phyloP scores from a whole-genome alignment of 2,797 vertebrate genomes.

The Selene dorsalis region DNA sequence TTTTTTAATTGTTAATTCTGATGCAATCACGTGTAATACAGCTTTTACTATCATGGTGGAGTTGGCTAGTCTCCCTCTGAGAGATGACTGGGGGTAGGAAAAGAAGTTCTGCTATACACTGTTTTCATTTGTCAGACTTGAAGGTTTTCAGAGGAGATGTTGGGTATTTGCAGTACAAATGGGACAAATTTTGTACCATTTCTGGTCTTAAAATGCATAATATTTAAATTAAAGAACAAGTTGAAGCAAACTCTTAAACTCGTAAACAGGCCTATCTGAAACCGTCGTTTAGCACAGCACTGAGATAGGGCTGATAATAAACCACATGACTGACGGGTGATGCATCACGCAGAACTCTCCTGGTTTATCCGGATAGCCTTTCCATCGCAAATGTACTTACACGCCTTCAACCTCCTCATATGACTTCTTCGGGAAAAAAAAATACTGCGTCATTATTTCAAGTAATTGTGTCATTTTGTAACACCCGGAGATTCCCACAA shows the following conservation, averaged over 20 bases:
- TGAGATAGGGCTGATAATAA: not conserved
- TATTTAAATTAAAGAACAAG: not conserved
- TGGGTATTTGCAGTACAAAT: too few species aligned
- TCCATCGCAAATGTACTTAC: not conserved
- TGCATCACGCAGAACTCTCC: not conserved
- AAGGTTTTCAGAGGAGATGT: too few species aligned
- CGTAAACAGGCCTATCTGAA: not conserved
- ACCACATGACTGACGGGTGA: constrained; percentile 17
- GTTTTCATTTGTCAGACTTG: not conserved
- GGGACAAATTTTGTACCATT: too few species aligned
- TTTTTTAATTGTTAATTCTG: not conserved
- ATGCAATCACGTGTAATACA: not conserved
- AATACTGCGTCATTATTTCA: constrained; percentile 14
- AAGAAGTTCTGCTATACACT: not conserved
- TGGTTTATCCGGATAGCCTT: constrained; percentile 7
- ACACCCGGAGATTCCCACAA: constrained; percentile 48
- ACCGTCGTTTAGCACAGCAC: not conserved
- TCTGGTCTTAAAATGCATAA: not conserved
- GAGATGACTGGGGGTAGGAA: not conserved
- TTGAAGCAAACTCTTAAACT: not conserved
- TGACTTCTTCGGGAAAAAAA: not conserved
- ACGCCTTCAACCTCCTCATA: not conserved
- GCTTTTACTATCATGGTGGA: not conserved
- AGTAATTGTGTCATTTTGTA: not conserved
- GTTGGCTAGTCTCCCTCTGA: not conserved